Percentiles rank a stretch among this genome's conserved stretches.
Conservation (phyloP, 2,113 vertebrate genomes). For the Poeciliopsis prolifica region DNA sequence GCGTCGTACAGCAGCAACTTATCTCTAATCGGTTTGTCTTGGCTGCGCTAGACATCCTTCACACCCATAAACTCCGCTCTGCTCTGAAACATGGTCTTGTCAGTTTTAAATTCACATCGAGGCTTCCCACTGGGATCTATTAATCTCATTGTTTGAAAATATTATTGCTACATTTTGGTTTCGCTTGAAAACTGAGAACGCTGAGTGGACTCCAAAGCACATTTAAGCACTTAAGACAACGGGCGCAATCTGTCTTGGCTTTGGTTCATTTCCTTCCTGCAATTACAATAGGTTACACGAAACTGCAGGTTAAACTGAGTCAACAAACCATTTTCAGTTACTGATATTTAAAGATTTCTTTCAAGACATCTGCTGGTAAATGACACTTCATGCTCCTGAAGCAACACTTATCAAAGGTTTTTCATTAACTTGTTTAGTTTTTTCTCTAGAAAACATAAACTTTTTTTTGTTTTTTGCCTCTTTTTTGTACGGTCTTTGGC, state of each 20-base stretch:
- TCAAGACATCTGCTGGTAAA: too few relatives aligned
- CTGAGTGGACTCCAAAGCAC: neutral
- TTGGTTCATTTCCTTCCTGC: neutral
- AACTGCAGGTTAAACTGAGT: neutral
- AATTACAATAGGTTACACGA: too few relatives aligned
- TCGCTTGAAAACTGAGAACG: neutral
- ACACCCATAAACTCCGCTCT: neutral
- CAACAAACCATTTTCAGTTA: neutral
- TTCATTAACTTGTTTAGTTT: neutral
- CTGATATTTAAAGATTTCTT: neutral
- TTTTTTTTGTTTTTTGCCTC: neutral
- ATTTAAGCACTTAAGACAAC: neutral
- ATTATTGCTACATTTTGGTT: neutral
- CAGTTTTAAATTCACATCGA: neutral
- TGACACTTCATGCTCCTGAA: too few relatives aligned
- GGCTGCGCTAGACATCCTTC: neutral
- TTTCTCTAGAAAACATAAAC: neutral
- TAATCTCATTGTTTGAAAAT: neutral
- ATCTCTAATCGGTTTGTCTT: neutral
- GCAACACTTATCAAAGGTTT: too few relatives aligned
- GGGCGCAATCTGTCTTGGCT: neutral
- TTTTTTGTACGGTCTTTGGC: neutral
- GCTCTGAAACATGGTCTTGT: neutral
- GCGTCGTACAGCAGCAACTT: neutral
- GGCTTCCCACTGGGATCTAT: neutral